A percentile compares a stretch with the other conserved stretches of the same genome.
phyloP scores from a whole-genome alignment of 2,888 invertebrate genomes.

The Zeuzera pyrina region DNA sequence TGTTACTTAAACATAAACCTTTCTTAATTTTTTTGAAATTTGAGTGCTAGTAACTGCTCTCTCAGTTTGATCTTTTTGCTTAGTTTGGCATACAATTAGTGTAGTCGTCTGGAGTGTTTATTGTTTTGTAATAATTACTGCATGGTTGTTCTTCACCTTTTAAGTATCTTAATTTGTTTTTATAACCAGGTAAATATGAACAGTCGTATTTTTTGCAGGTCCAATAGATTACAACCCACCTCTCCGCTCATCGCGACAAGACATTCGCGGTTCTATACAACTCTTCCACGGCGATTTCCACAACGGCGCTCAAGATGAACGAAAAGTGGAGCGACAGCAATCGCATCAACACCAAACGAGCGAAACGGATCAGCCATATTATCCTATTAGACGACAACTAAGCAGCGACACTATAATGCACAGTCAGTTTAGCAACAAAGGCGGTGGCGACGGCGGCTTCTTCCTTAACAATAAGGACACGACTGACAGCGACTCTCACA shows the following conservation, averaged over 20 bases:
- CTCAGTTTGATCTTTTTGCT: no score
- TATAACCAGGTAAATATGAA: no score
- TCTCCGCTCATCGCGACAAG: slow-evolving; percentile 82
- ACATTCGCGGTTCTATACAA: slow-evolving; percentile 80
- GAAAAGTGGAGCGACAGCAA: slow-evolving; percentile 10
- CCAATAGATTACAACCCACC: slow-evolving; percentile 78
- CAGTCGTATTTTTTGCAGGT: slow-evolving; percentile 37
- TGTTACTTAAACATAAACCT: no score
- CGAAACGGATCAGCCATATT: slow-evolving; percentile 7
- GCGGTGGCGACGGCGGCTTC: slow-evolving; percentile 64
- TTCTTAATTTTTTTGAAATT: no score
- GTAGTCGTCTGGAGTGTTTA: no score
- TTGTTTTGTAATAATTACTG: no score
- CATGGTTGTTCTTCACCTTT: no score
- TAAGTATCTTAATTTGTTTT: no score
- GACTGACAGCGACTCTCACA: slow-evolving; percentile 70
- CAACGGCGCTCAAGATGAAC: slow-evolving; percentile 49
- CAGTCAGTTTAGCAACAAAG: slow-evolving; percentile 41
- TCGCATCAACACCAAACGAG: slow-evolving; percentile 58
- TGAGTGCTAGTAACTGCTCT: no score
- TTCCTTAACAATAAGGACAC: slow-evolving; percentile 67
- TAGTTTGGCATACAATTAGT: no score
- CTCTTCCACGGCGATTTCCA: slow-evolving; percentile 76
- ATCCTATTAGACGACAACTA: slow-evolving; percentile 66
- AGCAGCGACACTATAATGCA: slow-evolving; percentile 72